phyloP scores from a whole-genome alignment of 1,140 invertebrate genomes.

The Brachionus koreanus region DNA sequence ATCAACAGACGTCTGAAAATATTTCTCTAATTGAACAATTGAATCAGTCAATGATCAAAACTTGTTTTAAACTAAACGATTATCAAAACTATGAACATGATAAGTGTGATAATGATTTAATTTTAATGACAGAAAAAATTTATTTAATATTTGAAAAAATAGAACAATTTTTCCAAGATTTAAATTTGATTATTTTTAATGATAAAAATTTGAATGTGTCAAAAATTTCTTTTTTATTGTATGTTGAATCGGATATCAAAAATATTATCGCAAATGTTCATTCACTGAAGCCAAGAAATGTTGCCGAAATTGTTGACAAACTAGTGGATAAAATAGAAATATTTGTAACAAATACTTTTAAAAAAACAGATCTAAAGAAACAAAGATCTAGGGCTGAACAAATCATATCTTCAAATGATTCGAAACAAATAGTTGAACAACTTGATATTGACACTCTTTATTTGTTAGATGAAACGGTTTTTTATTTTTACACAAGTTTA shows the following conservation, averaged over 20 bases:
- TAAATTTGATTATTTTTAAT: background rate
- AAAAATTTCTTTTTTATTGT: background rate
- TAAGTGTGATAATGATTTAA: background rate
- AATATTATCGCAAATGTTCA: background rate
- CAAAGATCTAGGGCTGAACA: background rate
- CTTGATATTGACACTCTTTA: background rate
- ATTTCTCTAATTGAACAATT: background rate
- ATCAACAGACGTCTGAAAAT: background rate
- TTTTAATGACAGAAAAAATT: background rate
- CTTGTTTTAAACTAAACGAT: background rate
- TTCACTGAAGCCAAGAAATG: background rate
- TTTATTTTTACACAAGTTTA: conserved; percentile 1
- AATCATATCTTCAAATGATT: background rate
- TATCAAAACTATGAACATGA: background rate
- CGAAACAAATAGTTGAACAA: background rate
- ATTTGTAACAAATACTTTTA: background rate
- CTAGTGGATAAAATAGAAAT: background rate
- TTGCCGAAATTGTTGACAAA: background rate
- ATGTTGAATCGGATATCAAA: background rate
- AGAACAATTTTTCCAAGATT: background rate
- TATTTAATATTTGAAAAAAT: background rate
- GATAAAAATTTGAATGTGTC: background rate
- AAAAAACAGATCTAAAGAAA: background rate
- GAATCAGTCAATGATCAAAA: background rate
- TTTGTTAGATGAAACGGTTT: background rate